Evolutionary conservation across 1,140 invertebrate species (phyloP).

Genomic region (Physella acuta): DNA sequence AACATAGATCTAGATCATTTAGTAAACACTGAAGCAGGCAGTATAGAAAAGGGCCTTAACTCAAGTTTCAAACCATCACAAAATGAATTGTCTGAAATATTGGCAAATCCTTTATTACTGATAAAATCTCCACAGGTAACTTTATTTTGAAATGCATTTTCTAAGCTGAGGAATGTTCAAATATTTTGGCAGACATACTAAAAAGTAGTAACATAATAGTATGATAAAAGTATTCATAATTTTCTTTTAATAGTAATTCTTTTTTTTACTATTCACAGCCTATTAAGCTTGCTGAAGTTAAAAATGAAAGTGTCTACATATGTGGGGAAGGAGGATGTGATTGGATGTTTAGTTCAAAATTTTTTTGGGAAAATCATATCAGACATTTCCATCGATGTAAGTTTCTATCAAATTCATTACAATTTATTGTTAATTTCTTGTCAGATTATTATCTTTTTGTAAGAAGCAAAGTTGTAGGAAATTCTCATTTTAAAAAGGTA

Average conservation of each 20-base stretch:
- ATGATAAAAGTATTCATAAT: neutral
- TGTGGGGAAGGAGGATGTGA: conserved; percentile 18
- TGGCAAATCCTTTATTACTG: conserved; percentile 17
- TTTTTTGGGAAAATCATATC: conserved; percentile 22
- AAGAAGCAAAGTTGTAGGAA: too few relatives aligned
- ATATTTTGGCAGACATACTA: neutral
- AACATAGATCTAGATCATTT: too few relatives aligned
- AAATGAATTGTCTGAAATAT: conserved; percentile 2
- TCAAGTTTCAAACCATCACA: conserved; percentile 2
- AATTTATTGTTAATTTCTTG: too few relatives aligned
- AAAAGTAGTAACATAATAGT: neutral
- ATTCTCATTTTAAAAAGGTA: too few relatives aligned
- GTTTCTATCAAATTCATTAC: too few relatives aligned
- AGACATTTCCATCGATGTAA: conserved; percentile 19
- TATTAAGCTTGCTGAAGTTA: conserved; percentile 13
- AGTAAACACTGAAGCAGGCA: neutral
- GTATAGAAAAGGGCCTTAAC: too few relatives aligned
- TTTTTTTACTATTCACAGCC: conserved; percentile 19
- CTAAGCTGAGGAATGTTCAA: too few relatives aligned
- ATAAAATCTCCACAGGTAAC: conserved; percentile 20
- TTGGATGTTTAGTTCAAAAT: conserved; percentile 19
- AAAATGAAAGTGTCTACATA: conserved; percentile 13
- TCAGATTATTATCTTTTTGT: too few relatives aligned
- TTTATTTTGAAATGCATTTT: neutral
- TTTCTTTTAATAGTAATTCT: neutral